phyloP scores from a whole-genome alignment of 2,888 invertebrate species.

The Hedychridium roseum region DNA sequence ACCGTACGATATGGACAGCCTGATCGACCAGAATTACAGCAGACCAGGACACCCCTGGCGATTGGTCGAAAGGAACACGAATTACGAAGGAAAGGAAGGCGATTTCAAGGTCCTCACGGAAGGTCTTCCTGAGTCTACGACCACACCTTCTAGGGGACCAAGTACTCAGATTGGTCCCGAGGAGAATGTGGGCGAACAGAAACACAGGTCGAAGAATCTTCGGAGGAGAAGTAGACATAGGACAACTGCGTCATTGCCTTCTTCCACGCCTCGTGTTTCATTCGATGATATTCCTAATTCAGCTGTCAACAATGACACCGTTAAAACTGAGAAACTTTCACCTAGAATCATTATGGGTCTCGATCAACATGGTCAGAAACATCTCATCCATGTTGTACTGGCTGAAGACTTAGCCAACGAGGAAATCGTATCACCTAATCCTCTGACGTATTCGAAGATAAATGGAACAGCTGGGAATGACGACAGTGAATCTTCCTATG shows the following conservation, averaged over 20 bases:
- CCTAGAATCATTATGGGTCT: conserved; percentile 46
- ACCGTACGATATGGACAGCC: background rate
- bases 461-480: conserved; percentile 5
- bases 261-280: no score
- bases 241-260: no score
- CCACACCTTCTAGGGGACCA: no score
- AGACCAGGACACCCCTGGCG: conserved; percentile 8
- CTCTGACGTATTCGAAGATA: background rate
- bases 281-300: no score
- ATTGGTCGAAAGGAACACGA: conserved; percentile 12
- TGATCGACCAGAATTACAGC: no score
- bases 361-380: conserved; percentile 47
- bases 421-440: background rate
- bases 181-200: background rate
- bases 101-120: no score
- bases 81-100: no score
- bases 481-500: conserved; percentile 23
- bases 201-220: background rate
- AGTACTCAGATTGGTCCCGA: no score
- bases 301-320: no score
- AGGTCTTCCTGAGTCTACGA: no score
- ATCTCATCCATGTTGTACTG: conserved; percentile 48
- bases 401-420: conserved; percentile 11
- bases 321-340: background rate
- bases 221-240: background rate